phyloP scores from a whole-genome alignment of 2,888 invertebrate genomes.

The Pheosia gnoma region DNA sequence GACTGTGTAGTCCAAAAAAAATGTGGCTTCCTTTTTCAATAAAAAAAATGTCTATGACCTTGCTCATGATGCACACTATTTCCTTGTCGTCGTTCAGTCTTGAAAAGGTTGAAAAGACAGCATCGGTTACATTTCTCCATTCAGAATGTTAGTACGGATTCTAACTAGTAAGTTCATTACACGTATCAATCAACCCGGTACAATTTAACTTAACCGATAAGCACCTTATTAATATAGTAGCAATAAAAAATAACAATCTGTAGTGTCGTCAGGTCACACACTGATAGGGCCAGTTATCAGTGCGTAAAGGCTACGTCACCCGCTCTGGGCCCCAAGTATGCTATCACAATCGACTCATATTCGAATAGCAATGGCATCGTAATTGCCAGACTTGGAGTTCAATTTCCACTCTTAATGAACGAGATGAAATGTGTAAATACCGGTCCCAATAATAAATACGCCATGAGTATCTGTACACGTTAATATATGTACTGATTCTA shows the following conservation, averaged over 20 bases:
- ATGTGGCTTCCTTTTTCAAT: no score
- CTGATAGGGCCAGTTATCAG: constrained; percentile 27
- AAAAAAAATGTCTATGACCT: no score
- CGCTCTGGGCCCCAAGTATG: constrained; percentile 18
- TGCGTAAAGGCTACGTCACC: constrained; percentile 26
- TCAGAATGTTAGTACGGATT: not conserved
- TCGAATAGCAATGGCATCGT: no score
- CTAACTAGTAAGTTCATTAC: constrained; percentile 1
- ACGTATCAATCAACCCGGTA: constrained; percentile 12
- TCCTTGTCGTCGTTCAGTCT: no score
- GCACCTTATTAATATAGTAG: constrained; percentile 15
- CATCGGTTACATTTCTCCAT: no score
- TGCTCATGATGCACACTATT: no score
- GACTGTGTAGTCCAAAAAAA: no score
- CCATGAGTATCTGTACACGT: no score
- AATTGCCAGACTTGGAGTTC: no score
- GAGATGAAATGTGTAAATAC: constrained; percentile 8
- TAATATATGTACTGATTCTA: not conserved
- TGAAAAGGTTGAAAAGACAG: no score
- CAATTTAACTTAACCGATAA: constrained; percentile 18
- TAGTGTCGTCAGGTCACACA: constrained; percentile 26
- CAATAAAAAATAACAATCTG: constrained; percentile 28
- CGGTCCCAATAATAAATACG: not conserved
- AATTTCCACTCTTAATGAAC: constrained; percentile 15
- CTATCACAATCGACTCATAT: no score